Base-by-base conservation (phyloP, 2,888 invertebrate genomes). In the Hecatera dysodea region DNA sequence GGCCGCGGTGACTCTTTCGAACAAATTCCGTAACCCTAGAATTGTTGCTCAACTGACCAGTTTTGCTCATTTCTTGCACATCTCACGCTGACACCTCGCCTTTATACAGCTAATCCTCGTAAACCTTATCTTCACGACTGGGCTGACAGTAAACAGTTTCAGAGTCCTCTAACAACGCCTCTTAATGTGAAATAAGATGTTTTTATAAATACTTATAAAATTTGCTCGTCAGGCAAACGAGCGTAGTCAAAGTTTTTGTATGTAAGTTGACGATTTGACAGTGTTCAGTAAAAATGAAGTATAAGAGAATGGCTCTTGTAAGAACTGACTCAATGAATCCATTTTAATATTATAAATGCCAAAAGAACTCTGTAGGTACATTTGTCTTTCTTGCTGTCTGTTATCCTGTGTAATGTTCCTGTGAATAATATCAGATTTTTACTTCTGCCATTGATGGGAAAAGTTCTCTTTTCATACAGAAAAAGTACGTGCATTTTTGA, bases 71-170 rank as follows among this genome's bases (percentile, higher is more conserved):
- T 55, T 9, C 59, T 50, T 63, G 75, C 66, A 55, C 75, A 80
- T 75, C 66, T 78, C 2, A 19, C 46, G 5, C 5, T 27, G 9
- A 6, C 12, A 61, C 68, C 57, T 62, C 39, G 11, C 19, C 70
- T n/a, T 39, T 4, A 36, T 9, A 24, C n/a, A 63, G 50, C 66
- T 67, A 60, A 82, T 65, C 75, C 81, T 79, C 79, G 62, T 75
- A 79, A 81, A 79, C 68, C 81, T 79, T 81, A 82, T 81, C 82
- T 82, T 69, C 67, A 75, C 60, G 79, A 57, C 69, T 65, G 62
- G 27, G 50, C 63, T 70, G 60, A 57, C 78, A 69, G 69, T 80
- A 78, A 80, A 80, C 80, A 73, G 61, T 78, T 57, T 62, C 44
- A 36, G 57, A 65, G 76, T 67, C 64, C 52, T 78, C 65, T 50